Percentiles rank a stretch among this genome's conserved stretches.
Evolutionary conservation across 2,888 invertebrate species (phyloP).

Genomic region (Minunthozetes semirufus): DNA sequence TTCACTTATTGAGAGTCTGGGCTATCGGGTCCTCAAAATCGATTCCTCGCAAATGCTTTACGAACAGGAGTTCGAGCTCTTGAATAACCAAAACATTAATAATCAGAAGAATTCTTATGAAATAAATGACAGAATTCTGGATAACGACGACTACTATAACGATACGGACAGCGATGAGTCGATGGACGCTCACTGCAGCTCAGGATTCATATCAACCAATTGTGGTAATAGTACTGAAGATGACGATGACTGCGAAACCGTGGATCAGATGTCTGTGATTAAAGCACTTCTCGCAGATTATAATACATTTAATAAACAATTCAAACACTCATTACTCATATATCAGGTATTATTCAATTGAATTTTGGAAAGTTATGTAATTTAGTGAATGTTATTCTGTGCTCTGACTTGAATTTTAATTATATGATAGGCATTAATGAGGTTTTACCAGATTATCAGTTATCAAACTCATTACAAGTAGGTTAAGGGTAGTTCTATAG

Average conservation of each 20-base stretch:
- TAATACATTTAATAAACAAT: not conserved
- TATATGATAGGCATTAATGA: too few species aligned
- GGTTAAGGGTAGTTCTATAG: too few species aligned
- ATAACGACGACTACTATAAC: conserved; percentile 21
- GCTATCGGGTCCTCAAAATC: conserved; percentile 27
- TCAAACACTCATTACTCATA: not conserved
- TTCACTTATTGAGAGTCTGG: conserved; percentile 27
- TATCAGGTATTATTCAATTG: conserved; percentile 2
- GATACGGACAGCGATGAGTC: conserved; percentile 7
- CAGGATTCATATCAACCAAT: not conserved
- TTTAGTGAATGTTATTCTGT: too few species aligned
- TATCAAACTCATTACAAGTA: too few species aligned
- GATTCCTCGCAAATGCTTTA: conserved; percentile 10
- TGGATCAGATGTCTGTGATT: not conserved
- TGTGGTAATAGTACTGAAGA: not conserved
- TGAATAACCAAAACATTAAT: not conserved
- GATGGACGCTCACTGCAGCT: conserved; percentile 3
- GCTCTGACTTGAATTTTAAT: too few species aligned
- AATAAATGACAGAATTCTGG: not conserved
- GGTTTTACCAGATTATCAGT: too few species aligned
- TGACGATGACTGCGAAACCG: not conserved
- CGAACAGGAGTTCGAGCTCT: not conserved
- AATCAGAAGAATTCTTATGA: not conserved
- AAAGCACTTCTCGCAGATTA: conserved; percentile 15
- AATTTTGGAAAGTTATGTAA: too few species aligned